A percentile compares a stretch with the other conserved stretches of the same genome.
Evolutionary conservation across 1,140 invertebrate species (phyloP).

Genomic region (Tetramorium simillimum): DNA sequence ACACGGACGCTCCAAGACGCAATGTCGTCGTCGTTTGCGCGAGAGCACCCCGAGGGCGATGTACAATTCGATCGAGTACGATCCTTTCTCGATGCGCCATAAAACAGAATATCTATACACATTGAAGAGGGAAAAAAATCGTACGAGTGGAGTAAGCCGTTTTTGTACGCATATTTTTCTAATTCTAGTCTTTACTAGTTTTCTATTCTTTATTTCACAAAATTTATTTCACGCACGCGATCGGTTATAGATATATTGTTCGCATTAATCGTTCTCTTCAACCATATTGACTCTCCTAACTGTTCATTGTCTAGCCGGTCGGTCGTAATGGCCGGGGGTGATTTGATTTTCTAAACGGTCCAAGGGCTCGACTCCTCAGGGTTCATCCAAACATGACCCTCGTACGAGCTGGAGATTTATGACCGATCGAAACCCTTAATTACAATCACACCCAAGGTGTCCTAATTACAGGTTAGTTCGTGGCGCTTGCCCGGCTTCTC

Average conservation of each 20-base stretch:
- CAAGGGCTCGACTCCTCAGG: conserved; percentile 55
- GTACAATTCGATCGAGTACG: conserved; percentile 16
- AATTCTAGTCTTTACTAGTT: neutral
- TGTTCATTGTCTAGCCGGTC: neutral
- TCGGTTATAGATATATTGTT: neutral
- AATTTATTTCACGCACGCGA: neutral
- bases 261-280: neutral
- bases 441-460: conserved; percentile 82
- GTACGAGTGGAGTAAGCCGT: neutral
- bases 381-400: conserved; percentile 78
- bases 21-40: conserved; percentile 19
- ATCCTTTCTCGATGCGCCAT: conserved; percentile 11
- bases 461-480: conserved; percentile 80
- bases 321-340: neutral
- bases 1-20: neutral
- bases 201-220: neutral
- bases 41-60: neutral
- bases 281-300: neutral
- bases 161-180: neutral
- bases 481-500: conserved; percentile 64
- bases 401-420: conserved; percentile 78
- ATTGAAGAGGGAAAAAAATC: neutral
- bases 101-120: conserved; percentile 32
- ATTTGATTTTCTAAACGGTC: conserved; percentile 68
- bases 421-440: conserved; percentile 68